phyloP scores from a whole-genome alignment of 2,113 vertebrate species.

The Pelobates fuscus region DNA sequence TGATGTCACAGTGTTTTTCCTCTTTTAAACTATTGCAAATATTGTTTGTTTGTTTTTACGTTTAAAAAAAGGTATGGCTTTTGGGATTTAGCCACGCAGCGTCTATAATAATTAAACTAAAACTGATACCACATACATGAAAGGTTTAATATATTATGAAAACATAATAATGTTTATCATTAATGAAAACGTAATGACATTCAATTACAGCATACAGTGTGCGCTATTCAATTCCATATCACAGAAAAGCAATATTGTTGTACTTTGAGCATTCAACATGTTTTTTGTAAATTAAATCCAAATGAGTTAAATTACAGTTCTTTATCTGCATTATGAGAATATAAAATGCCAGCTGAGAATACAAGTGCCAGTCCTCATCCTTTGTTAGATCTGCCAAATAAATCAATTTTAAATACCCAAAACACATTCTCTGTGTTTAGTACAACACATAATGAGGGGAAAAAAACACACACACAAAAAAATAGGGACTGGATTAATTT shows the following conservation, averaged over 20 bases:
- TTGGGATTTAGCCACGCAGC: no score
- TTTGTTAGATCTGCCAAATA: conserved; percentile 41
- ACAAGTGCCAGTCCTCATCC: conserved; percentile 38
- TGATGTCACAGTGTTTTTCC: no score
- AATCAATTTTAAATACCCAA: conserved; percentile 36
- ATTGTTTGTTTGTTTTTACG: no score
- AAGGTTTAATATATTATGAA: background rate
- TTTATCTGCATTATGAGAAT: conserved; percentile 46
- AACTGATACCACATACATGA: background rate
- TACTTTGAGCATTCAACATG: conserved; percentile 22
- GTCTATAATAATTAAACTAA: conserved; percentile 3
- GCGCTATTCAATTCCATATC: conserved; percentile 10
- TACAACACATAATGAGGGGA: conserved; percentile 7
- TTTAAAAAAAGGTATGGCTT: no score
- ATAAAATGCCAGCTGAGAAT: conserved; percentile 44
- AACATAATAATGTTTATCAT: conserved; percentile 15
- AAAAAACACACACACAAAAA: background rate
- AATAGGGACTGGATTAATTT: background rate
- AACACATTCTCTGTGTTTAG: conserved; percentile 23
- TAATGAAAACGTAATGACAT: conserved; percentile 17
- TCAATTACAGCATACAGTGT: conserved; percentile 12
- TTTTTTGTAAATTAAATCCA: conserved; percentile 33
- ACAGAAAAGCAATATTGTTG: conserved; percentile 32
- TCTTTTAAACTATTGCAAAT: no score
- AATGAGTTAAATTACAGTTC: conserved; percentile 41